A percentile compares a stretch with the other conserved stretches of the same genome.
phyloP scores from a whole-genome alignment of 1,140 invertebrate species.

The Dreissena rostriformis region DNA sequence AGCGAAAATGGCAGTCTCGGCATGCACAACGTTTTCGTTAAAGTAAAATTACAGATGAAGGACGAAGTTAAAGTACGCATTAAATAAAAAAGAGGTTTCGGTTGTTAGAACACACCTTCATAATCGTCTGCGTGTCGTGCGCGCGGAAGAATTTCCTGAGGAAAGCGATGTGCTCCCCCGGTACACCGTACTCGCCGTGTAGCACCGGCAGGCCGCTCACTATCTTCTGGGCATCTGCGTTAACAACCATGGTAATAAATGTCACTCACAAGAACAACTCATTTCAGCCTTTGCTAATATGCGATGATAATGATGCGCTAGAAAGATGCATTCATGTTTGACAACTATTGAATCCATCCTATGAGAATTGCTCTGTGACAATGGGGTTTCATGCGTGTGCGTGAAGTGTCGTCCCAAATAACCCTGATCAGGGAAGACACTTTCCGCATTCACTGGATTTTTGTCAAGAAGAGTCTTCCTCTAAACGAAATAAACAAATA shows the following conservation, averaged over 20 bases:
- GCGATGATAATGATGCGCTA: neutral
- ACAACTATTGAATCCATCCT: neutral
- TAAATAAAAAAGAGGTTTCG: neutral
- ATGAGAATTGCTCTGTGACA: neutral
- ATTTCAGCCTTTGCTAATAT: neutral
- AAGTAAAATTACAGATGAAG: too few relatives aligned
- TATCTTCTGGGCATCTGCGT: constrained; percentile 52
- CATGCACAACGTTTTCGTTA: too few relatives aligned
- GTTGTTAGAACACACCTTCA: constrained; percentile 35
- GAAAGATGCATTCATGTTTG: neutral
- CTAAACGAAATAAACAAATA: too few relatives aligned
- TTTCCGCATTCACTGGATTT: too few relatives aligned
- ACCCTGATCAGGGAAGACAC: too few relatives aligned
- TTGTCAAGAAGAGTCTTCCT: too few relatives aligned
- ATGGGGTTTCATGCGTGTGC: too few relatives aligned
- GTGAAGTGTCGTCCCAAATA: too few relatives aligned
- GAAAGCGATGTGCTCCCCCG: constrained; percentile 43
- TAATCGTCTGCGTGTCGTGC: constrained; percentile 51
- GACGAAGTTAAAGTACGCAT: too few relatives aligned
- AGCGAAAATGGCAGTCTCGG: too few relatives aligned
- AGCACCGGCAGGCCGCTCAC: constrained; percentile 39
- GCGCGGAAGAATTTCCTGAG: constrained; percentile 47
- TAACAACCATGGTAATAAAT: neutral
- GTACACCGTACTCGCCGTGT: constrained; percentile 34
- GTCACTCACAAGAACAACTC: too few relatives aligned